A percentile compares a stretch with the other conserved stretches of the same genome.
These are phyloP conservation scores for Reticulitermes lucifugus DNA, from an alignment of 2,888 invertebrate species.

Conservation along the genomic window DNA sequence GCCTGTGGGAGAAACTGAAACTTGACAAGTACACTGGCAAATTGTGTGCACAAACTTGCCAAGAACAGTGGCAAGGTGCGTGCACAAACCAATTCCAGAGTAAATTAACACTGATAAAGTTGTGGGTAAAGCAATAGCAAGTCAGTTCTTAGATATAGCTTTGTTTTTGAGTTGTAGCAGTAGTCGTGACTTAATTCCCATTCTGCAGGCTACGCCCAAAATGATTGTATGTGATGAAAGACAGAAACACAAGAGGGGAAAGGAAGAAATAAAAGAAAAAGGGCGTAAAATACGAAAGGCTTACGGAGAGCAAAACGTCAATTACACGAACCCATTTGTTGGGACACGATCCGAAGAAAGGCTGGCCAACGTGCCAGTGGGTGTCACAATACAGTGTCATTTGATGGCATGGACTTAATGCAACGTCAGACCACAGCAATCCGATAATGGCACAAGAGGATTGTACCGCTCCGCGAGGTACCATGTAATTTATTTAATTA, in stretches of 20 bases:
- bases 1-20: no score
- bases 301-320: conserved; percentile 44
- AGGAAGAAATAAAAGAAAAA: conserved; percentile 23
- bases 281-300: not conserved
- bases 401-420: not conserved
- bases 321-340: conserved; percentile 47
- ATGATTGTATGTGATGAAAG: conserved; percentile 31
- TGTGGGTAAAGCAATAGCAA: conserved; percentile 42
- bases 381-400: conserved; percentile 34
- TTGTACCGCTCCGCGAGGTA: conserved; percentile 44
- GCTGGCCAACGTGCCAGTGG: conserved; percentile 21
- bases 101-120: conserved; percentile 48
- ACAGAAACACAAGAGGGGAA: not conserved
- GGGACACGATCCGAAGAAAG: conserved; percentile 2
- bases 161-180: conserved; percentile 38
- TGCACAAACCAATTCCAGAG: conserved; percentile 25
- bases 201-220: conserved; percentile 44
- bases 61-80: not conserved
- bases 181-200: conserved; percentile 45
- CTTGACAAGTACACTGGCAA: no score
- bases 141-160: conserved; percentile 32
- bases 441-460: conserved; percentile 51
- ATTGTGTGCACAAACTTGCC: no score
- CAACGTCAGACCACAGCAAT: conserved; percentile 50
- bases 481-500: conserved; percentile 55